Evolutionary conservation across 1,140 invertebrate genomes (phyloP).

Genomic region (Megathymus violae): DNA sequence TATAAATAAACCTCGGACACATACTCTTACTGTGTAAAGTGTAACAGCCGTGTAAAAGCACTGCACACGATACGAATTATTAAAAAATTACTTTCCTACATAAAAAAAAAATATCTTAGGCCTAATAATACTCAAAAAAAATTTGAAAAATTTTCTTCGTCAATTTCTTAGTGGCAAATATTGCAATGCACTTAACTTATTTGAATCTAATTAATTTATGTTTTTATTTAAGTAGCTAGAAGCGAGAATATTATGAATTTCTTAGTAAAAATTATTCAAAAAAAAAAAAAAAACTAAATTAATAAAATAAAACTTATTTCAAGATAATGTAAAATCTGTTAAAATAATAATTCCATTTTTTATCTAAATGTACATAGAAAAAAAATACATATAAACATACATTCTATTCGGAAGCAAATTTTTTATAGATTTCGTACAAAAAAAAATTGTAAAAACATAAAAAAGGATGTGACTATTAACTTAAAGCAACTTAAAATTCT

Average conservation of each 20-base stretch:
- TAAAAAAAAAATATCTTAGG: constrained; percentile 3
- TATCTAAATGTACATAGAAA: background rate
- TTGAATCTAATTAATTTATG: background rate
- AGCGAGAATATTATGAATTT: too few relatives aligned
- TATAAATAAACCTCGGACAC: too few relatives aligned
- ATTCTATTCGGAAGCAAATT: constrained; percentile 5
- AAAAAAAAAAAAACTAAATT: too few relatives aligned
- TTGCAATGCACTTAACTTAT: constrained; percentile 1
- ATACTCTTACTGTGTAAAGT: too few relatives aligned
- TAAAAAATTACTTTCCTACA: constrained; percentile 58
- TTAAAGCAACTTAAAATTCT: constrained; percentile 34
- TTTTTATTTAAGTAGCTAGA: too few relatives aligned
- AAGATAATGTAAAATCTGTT: too few relatives aligned
- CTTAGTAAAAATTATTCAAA: too few relatives aligned
- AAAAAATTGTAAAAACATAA: constrained; percentile 36
- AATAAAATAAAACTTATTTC: too few relatives aligned
- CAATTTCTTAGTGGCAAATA: too few relatives aligned
- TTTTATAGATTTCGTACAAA: constrained; percentile 11
- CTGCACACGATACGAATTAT: too few relatives aligned
- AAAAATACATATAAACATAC: background rate
- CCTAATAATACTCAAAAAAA: constrained; percentile 15
- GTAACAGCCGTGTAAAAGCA: too few relatives aligned
- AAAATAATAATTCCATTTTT: background rate
- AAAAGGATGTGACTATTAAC: constrained; percentile 52
- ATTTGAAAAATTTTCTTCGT: too few relatives aligned